Percentiles rank a stretch among this genome's conserved stretches.
Evolutionary conservation across 1,140 invertebrate species (phyloP).

Genomic region (Acarapis woodi): DNA sequence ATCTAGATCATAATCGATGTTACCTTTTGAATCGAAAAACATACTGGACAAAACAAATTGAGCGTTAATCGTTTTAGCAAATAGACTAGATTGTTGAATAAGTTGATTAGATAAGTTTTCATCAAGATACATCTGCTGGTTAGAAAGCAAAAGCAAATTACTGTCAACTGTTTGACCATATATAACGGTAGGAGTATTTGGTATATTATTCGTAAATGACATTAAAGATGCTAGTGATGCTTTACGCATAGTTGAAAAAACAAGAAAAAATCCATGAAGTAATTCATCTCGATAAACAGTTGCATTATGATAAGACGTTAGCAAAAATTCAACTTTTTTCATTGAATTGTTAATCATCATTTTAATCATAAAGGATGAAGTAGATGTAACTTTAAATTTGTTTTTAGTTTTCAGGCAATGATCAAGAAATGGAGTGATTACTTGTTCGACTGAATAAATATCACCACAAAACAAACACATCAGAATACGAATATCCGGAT

Average conservation of each 20-base stretch:
- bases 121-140: slow-evolving; percentile 30
- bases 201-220: slow-evolving; percentile 75
- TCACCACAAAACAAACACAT: slow-evolving; percentile 94
- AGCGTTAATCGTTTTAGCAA: slow-evolving; percentile 64
- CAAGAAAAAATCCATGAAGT: slow-evolving; percentile 79
- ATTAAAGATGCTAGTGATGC: slow-evolving; percentile 71
- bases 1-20: too few relatives aligned
- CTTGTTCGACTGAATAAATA: slow-evolving; percentile 61
- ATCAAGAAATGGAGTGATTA: slow-evolving; percentile 53
- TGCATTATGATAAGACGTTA: slow-evolving; percentile 80
- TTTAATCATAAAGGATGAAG: slow-evolving; percentile 60
- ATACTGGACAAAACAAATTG: slow-evolving; percentile 58
- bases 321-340: slow-evolving; percentile 51
- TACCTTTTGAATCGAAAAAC: slow-evolving; percentile 46
- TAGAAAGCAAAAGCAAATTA: slow-evolving; percentile 14
- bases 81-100: slow-evolving; percentile 66
- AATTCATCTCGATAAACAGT: slow-evolving; percentile 67
- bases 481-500: slow-evolving; percentile 47
- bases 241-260: slow-evolving; percentile 79
- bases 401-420: too few relatives aligned
- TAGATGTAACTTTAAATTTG: slow-evolving; percentile 44
- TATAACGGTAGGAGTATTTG: slow-evolving; percentile 76
- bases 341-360: slow-evolving; percentile 66
- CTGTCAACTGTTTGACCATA: slow-evolving; percentile 66
- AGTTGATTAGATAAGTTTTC: slow-evolving; percentile 58